Base-by-base conservation (phyloP, 2,113 vertebrate genomes). In the Heterotis niloticus region DNA sequence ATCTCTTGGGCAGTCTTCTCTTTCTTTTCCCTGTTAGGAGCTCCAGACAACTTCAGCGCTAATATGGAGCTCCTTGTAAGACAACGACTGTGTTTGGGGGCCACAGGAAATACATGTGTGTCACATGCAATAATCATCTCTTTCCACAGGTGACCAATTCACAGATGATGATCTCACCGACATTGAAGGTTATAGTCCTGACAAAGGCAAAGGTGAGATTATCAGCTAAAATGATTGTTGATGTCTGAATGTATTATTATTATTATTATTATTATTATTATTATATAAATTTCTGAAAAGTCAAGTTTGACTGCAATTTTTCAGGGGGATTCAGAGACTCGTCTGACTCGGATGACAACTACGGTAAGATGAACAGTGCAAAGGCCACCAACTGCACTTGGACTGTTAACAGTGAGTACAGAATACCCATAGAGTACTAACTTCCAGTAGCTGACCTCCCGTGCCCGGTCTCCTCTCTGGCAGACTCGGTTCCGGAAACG, bases 131-230 rank as follows among this genome's bases (percentile, higher is more conserved):
- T 69, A 54, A 62, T 52, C 7, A 81, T 10, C 34, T n/a, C 51
- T 23, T 10, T 34, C 65, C 44, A 24, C 80, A 92, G 90, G 81
- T 79, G 71, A 0, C 28, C 0, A 1, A 1, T 76, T 97, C 54
- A 90, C 94, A 1, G 93, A 99, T 0, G 77, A 83, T 0, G 96
- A 99, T 80, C 90, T 99, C 60, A 0, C 16, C 0, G 78, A 87
- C 4, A 24, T 95, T 0, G 78, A 82, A 0, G 82, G 62, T 28
- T 97, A 97, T 87, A 92, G 88, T 28, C 97, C 97, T 0, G 96
- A 97, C 81, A 94, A 94, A 82, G 92, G 92, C 80, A 96, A 92
- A 91, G 95, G 95, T 95, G 87, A 82, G 71, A 20, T 9, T 20
- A n/a, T 73, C 23, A 24, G 71, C n/a, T 57, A 52, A 73, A 73